Evolutionary conservation across 1,140 invertebrate species (phyloP).

Genomic region (Bombus superbus): DNA sequence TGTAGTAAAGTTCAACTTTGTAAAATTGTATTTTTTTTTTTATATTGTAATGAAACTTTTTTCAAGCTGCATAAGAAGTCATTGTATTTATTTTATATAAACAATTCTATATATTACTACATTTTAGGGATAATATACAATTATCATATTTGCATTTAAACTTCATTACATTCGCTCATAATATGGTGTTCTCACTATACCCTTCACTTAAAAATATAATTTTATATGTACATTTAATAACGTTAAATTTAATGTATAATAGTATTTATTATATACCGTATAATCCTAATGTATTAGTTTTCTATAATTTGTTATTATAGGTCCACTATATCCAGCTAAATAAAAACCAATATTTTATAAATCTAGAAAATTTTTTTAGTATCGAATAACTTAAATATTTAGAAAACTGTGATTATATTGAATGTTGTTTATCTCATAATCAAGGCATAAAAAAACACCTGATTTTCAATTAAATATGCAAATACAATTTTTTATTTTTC

Average conservation of each 20-base stretch:
- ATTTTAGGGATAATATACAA: constrained; percentile 45
- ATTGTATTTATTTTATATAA: constrained; percentile 37
- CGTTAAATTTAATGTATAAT: constrained; percentile 33
- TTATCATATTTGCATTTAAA: constrained; percentile 39
- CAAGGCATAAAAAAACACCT: background rate
- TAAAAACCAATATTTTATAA: constrained; percentile 41
- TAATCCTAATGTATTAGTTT: constrained; percentile 37
- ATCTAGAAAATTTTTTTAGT: constrained; percentile 19
- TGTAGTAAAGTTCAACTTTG: background rate
- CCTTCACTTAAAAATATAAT: constrained; percentile 29
- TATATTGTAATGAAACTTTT: constrained; percentile 18
- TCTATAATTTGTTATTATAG: constrained; percentile 32
- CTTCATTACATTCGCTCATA: constrained; percentile 33
- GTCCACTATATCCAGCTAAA: constrained; percentile 59
- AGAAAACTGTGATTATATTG: background rate
- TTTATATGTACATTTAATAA: constrained; percentile 44
- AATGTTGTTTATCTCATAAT: constrained; percentile 9
- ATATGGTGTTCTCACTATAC: constrained; percentile 30
- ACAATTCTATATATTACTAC: constrained; percentile 31
- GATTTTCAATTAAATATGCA: background rate
- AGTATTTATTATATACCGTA: constrained; percentile 19
- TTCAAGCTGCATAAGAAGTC: constrained; percentile 22
- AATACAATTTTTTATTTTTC: constrained; percentile 4
- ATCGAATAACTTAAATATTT: constrained; percentile 24
- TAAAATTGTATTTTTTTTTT: background rate